A percentile compares a stretch with the other conserved stretches of the same genome.
Conservation (phyloP, 35 echinoderm and acorn worm genomes). For the Hemicentrotus pulcherrimus region DNA sequence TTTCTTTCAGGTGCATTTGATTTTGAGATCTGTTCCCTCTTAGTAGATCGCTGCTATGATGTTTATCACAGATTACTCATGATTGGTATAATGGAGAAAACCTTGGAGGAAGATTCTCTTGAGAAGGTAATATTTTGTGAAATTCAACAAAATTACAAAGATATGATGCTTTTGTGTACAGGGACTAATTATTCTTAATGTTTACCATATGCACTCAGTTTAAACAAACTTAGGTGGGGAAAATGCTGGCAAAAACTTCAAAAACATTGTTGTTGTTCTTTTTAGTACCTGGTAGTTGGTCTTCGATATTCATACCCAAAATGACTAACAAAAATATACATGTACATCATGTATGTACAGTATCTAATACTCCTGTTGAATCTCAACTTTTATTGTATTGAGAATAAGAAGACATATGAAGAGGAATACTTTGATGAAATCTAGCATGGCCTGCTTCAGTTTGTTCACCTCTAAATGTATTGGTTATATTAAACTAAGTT, state of each 20-base stretch:
- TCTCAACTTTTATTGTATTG: too few species aligned
- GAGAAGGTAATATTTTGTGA: constrained; percentile 6
- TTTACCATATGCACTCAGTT: too few species aligned
- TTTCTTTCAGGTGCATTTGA: neutral
- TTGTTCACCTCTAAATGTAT: neutral
- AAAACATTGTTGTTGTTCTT: too few species aligned
- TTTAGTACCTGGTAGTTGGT: too few species aligned
- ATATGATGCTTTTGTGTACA: neutral
- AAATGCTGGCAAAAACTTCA: too few species aligned
- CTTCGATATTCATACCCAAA: too few species aligned
- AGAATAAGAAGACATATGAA: neutral
- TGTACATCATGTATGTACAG: too few species aligned
- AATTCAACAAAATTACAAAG: neutral
- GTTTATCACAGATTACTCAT: neutral
- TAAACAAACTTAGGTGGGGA: too few species aligned
- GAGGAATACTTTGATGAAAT: neutral
- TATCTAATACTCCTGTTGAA: neutral
- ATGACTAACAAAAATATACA: too few species aligned
- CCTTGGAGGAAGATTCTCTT: neutral
- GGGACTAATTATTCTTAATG: neutral
- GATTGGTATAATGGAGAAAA: constrained; percentile 31
- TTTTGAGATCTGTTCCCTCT: neutral
- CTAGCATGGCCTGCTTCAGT: neutral
- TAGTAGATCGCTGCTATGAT: neutral
- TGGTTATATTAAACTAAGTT: neutral